These are phyloP conservation scores for Mesocricetus auratus DNA, from an alignment of 2,113 vertebrate species.

Conservation along the genomic window DNA sequence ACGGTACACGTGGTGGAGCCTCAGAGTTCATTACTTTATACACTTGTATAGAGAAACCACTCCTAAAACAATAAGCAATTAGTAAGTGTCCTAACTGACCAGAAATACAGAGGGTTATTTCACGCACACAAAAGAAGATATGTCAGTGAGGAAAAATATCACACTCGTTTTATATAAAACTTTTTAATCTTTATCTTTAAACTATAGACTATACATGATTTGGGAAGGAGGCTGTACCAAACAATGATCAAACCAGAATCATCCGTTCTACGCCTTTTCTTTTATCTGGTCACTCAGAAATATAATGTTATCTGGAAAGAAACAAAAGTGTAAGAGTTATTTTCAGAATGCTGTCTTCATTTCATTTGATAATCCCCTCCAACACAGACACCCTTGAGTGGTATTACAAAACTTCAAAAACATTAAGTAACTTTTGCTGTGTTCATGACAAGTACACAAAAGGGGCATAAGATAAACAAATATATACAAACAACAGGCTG, in stretches of 20 bases:
- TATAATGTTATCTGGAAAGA: slow-evolving; percentile 95
- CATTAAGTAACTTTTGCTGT: background rate
- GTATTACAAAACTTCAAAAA: background rate
- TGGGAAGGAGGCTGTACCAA: slow-evolving; percentile 79
- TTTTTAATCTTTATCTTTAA: slow-evolving; percentile 84
- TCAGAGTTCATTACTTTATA: background rate
- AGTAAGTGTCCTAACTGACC: background rate
- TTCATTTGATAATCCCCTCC: background rate
- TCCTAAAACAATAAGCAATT: background rate
- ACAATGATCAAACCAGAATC: slow-evolving; percentile 72
- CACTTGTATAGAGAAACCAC: background rate
- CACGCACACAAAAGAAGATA: background rate
- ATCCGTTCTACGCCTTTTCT: slow-evolving; percentile 88
- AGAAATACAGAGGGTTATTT: background rate
- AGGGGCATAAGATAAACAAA: background rate
- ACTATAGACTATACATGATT: slow-evolving; percentile 81
- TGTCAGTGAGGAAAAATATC: slow-evolving; percentile 25
- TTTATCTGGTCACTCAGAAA: slow-evolving; percentile 93
- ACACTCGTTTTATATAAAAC: slow-evolving; percentile 73
- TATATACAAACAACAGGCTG: background rate
- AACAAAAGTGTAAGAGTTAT: slow-evolving; percentile 69
- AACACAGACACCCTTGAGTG: background rate
- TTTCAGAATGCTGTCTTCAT: slow-evolving; percentile 23
- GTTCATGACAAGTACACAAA: background rate
- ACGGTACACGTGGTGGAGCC: background rate